Evolutionary conservation across 2,888 invertebrate species (phyloP), one percentile per base, ranked within the genome.

Genomic region (Cheilosia pagana): DNA sequence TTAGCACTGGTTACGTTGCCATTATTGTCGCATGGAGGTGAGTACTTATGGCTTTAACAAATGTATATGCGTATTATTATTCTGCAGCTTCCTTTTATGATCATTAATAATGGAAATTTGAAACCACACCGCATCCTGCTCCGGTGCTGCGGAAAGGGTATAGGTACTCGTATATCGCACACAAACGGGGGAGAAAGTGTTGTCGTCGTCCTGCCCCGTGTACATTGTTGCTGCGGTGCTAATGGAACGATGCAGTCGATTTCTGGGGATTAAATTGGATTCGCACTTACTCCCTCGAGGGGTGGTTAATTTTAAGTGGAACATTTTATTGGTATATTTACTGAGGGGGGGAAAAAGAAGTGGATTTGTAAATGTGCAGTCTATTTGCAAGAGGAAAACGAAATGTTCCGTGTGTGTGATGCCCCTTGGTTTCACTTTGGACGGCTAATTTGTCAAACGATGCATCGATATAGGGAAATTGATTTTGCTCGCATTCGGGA

Each of bases 1-100:
- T 88, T 89, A 88, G 88, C 88, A 86, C 85, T 88, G 74, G 82
- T 89, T 88, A 87, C 87, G 78, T 82, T 88, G 86, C 88, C 88
- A 87, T 87, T 88, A 87, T 88, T 90, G 88, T 88, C 89, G 87
- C 89, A 90, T 90, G 90, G 91, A 88, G 91, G 91, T 91, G 90
- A 91, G 91, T 91, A 88, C 88, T 76, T 75, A 57, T 71, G 68
- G 70, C 45, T 45, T 41, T 63, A 50, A 21, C 53, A 39, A 57
- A 70, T 77, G 25, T 41, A 43, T 55, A 55, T 39, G n/a, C 12
- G 62, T 67, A 59, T 50, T 67, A 81, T 82, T 82, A 71, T 77
- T 63, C 59, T 71, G 55, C 76, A 81, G 76, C 75, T 71, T 76
- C 63, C 75, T 81, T 76, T 81, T 85, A 76, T 81, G 75, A 85